Percentiles rank a stretch among this genome's conserved stretches.
Conservation (phyloP, 2,797 vertebrate species). For the Choloepus didactylus region DNA sequence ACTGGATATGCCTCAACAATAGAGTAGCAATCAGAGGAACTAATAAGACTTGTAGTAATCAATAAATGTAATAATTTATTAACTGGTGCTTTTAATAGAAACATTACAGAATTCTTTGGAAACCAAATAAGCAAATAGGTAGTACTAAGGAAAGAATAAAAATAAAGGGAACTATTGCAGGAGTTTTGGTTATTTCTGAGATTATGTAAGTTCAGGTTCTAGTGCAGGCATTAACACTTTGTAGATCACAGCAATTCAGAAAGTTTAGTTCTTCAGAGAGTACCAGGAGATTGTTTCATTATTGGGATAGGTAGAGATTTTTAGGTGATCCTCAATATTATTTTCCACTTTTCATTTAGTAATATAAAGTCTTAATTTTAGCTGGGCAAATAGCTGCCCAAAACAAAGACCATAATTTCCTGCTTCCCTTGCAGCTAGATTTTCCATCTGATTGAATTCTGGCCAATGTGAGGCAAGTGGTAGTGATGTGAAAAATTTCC, state of each 20-base stretch:
- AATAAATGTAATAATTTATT: constrained; percentile 27
- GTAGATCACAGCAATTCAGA: background rate
- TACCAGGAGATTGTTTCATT: constrained; percentile 16
- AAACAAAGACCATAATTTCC: background rate
- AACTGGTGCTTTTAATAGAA: background rate
- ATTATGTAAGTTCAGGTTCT: constrained; percentile 12
- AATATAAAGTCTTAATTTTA: constrained; percentile 21
- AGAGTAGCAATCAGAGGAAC: background rate
- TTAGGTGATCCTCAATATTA: constrained; percentile 7
- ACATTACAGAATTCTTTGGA: background rate
- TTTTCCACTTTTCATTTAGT: constrained; percentile 38
- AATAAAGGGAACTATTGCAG: background rate
- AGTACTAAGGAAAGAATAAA: background rate
- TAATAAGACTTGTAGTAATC: background rate
- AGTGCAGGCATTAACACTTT: background rate
- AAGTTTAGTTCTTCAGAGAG: constrained; percentile 5
- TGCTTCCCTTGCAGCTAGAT: background rate
- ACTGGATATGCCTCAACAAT: too few relatives aligned
- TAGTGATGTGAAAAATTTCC: background rate
- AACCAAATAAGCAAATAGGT: constrained; percentile 25
- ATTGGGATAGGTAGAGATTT: background rate
- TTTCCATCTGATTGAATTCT: background rate
- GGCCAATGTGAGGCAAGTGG: background rate
- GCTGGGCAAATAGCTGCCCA: background rate
- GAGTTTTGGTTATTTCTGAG: constrained; percentile 5